Evolutionary conservation across 2,797 vertebrate genomes (phyloP).

Genomic region (Natrix natrix): DNA sequence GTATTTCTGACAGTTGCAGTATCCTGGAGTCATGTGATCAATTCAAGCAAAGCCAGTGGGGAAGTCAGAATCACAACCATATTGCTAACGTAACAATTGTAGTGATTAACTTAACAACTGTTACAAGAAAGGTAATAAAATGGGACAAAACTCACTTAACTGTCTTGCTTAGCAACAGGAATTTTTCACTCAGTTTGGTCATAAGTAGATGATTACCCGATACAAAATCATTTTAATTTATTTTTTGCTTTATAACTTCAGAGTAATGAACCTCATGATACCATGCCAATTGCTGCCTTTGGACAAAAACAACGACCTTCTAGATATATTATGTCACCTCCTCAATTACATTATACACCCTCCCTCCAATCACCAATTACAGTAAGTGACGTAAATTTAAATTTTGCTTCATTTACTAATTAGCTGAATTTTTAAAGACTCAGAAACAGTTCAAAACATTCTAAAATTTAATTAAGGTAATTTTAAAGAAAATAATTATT

Average conservation of each 20-base stretch:
- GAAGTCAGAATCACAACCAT: neutral
- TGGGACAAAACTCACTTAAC: neutral
- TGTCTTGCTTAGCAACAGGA: neutral
- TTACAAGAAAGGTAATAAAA: neutral
- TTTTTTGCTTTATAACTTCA: constrained; percentile 57
- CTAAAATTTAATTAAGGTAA: constrained; percentile 25
- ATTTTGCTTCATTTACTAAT: neutral
- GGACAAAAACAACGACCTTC: constrained; percentile 94
- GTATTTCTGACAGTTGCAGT: neutral
- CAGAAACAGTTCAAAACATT: neutral
- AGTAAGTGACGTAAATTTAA: constrained; percentile 67
- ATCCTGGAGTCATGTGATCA: neutral
- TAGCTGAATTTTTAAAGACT: constrained; percentile 8
- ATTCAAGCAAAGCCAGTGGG: neutral
- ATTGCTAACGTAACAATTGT: neutral
- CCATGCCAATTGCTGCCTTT: constrained; percentile 97
- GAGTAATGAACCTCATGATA: constrained; percentile 98
- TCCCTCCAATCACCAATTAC: constrained; percentile 87
- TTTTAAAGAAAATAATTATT: constrained; percentile 1
- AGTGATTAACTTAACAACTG: neutral
- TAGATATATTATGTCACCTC: constrained; percentile 90
- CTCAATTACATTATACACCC: constrained; percentile 82
- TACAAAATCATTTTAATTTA: neutral
- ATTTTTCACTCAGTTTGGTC: neutral
- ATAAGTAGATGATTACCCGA: neutral